Conservation (phyloP, 2,888 invertebrate species). For the Agrotis segetum region DNA sequence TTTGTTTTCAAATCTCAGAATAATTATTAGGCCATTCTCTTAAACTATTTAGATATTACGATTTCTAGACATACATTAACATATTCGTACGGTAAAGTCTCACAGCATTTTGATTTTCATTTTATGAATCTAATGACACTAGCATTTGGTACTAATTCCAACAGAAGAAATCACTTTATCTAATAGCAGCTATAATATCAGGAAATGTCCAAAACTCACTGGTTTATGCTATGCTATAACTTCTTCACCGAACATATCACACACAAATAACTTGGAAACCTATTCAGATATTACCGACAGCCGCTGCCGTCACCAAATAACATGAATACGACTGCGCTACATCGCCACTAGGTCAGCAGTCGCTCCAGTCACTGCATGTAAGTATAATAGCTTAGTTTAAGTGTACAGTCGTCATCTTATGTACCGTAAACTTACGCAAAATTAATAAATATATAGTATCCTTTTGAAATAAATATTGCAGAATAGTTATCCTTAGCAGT, state of each 20-base stretch:
- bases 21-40: too few relatives aligned
- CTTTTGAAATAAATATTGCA: neutral
- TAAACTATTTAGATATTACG: too few relatives aligned
- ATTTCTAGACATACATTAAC: too few relatives aligned
- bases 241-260: neutral
- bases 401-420: neutral
- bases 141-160: too few relatives aligned
- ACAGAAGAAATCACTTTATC: too few relatives aligned
- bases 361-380: constrained; percentile 1
- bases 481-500: neutral
- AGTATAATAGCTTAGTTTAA: constrained; percentile 21
- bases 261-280: neutral
- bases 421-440: neutral
- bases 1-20: too few relatives aligned
- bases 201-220: neutral
- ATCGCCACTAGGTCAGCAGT: constrained; percentile 5
- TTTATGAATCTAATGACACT: too few relatives aligned
- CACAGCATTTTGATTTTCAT: too few relatives aligned
- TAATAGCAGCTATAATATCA: too few relatives aligned
- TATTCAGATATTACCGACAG: neutral
- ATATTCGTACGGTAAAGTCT: too few relatives aligned
- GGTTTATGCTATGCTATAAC: too few relatives aligned
- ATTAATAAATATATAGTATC: neutral
- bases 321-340: constrained; percentile 1
- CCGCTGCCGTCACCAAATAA: neutral